Evolutionary conservation across 2,888 invertebrate genomes (phyloP).

Genomic region (Drosophila antonietae): DNA sequence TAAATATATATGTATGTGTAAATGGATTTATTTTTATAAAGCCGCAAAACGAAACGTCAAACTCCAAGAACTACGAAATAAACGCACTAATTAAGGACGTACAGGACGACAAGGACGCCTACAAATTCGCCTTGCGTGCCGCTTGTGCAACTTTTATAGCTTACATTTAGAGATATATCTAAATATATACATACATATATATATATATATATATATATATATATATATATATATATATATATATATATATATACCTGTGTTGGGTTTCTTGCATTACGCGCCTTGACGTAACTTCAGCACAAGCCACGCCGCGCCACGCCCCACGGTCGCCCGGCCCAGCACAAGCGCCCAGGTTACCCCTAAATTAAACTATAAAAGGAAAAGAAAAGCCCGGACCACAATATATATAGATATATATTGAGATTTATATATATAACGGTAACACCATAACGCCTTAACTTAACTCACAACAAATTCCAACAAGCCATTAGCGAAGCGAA

Average conservation of each 20-base stretch:
- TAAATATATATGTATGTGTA: slow-evolving; percentile 44
- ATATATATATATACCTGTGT: slow-evolving; percentile 43
- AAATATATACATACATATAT: slow-evolving; percentile 25
- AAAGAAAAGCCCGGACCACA: slow-evolving; percentile 38
- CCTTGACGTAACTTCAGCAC: slow-evolving; percentile 68
- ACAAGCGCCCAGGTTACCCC: slow-evolving; percentile 5
- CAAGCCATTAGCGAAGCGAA: slow-evolving; percentile 30
- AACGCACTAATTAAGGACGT: slow-evolving; percentile 63
- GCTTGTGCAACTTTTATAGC: slow-evolving; percentile 52
- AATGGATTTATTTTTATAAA: slow-evolving; percentile 75
- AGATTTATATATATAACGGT: slow-evolving; percentile 46
- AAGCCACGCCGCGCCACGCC: slow-evolving; percentile 19
- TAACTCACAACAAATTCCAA: slow-evolving; percentile 66
- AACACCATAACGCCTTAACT: slow-evolving; percentile 75
- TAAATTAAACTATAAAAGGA: not conserved
- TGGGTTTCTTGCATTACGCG: slow-evolving; percentile 68
- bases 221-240: slow-evolving; percentile 21
- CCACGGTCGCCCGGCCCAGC: not conserved
- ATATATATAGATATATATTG: slow-evolving; percentile 21
- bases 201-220: slow-evolving; percentile 17
- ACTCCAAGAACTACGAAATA: slow-evolving; percentile 34
- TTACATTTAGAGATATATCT: slow-evolving; percentile 33
- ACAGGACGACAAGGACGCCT: slow-evolving; percentile 36
- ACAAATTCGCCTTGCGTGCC: slow-evolving; percentile 52
- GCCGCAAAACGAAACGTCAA: slow-evolving; percentile 52